Evolutionary conservation across 2,797 vertebrate species (phyloP).

Genomic region (Channa striata): DNA sequence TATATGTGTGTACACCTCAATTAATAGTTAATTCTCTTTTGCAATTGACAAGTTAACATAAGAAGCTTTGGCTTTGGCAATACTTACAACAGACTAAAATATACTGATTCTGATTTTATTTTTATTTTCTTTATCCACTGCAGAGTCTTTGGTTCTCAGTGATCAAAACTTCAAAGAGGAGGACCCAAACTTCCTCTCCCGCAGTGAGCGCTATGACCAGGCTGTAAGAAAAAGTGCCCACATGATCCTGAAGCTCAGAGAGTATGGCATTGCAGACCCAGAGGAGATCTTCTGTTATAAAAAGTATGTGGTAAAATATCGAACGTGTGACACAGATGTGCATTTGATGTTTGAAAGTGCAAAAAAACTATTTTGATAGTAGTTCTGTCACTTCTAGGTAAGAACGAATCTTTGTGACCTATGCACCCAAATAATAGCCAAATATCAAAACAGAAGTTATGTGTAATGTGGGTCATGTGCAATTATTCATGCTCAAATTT

Average conservation of each 20-base stretch:
- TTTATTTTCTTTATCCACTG: slow-evolving; percentile 14
- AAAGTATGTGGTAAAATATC: slow-evolving; percentile 81
- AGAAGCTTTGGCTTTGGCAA: too few relatives aligned
- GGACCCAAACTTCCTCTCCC: slow-evolving; percentile 93
- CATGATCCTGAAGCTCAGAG: slow-evolving; percentile 93
- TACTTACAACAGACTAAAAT: too few relatives aligned
- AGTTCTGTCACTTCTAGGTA: neutral
- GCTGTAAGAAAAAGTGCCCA: slow-evolving; percentile 91
- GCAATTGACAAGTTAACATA: too few relatives aligned
- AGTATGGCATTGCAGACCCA: slow-evolving; percentile 92
- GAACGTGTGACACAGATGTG: neutral
- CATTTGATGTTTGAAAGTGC: neutral
- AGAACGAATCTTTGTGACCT: too few relatives aligned
- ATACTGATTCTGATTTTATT: neutral
- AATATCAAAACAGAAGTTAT: too few relatives aligned
- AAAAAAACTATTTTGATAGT: neutral
- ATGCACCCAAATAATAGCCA: too few relatives aligned
- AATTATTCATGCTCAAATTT: too few relatives aligned
- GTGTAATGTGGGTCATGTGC: too few relatives aligned
- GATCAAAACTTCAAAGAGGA: slow-evolving; percentile 93
- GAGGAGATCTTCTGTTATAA: slow-evolving; percentile 95
- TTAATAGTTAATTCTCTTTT: too few relatives aligned
- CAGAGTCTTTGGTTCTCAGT: slow-evolving; percentile 89
- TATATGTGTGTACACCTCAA: too few relatives aligned
- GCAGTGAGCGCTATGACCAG: slow-evolving; percentile 93